Base-by-base conservation (phyloP, 92 coral and sea anemone species). In the Palythoa caribaeorum region DNA sequence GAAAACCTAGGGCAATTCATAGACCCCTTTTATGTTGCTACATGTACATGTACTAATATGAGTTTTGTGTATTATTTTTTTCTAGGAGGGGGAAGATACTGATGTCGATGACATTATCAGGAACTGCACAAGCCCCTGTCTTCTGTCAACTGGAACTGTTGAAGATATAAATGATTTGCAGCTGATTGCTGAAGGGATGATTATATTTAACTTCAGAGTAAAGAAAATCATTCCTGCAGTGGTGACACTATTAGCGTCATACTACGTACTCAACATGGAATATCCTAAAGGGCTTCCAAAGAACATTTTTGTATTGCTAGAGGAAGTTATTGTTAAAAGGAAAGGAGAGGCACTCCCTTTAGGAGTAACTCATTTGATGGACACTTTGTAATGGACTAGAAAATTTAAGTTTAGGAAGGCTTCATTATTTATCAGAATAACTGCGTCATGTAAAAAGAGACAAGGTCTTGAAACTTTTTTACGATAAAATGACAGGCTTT, bases 41-140 rank as follows among this genome's bases (percentile, higher is more conserved):
- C n/a, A 52, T 59, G 55, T 78, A 5, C 21, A n/a, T 78, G 71
- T 38, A 57, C 83, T 53, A 78, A 78, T 37, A 52, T 15, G 73
- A 37, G 71, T 78, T 57, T 50, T 77, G 44, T 77, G 52, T 55
- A 40, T 59, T 59, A 51, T 16, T 54, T 78, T 63, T 78, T 35
- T 68, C 73, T 57, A 78, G 83, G 71, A 36, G 83, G 83, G 83
- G 55, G 83, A 77, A 54, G 83, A 78, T 78, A 78, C 47, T 16
- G 79, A 48, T 39, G 38, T 5, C 28, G 59, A n/a, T 6, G 13
- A 48, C 1, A 50, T 76, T 9, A 20, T 48, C 6, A 76, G 79
- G 16, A 78, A 9, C 9, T 54, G 80, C 44, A 74, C 80, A 20
- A 77, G 80, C 66, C 80, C 80, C 17, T 5, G 79, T 21, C 7